Conservation (phyloP, 2,888 invertebrate species). For the Tillus elongatus region DNA sequence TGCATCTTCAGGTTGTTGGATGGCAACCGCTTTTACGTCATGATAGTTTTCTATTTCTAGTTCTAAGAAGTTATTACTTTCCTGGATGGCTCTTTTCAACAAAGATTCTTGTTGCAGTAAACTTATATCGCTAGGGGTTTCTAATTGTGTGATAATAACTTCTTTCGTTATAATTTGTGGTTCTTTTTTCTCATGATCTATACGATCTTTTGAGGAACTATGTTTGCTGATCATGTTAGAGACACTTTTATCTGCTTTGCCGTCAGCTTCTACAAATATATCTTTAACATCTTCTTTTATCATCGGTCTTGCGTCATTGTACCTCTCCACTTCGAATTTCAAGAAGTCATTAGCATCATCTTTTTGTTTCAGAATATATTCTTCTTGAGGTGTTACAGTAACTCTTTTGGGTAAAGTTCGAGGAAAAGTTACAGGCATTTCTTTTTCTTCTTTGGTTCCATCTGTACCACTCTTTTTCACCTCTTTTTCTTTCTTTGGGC, state of each 20-base stretch:
- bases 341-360: conserved; percentile 22
- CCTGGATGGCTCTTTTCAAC: conserved; percentile 12
- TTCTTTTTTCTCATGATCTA: too few relatives aligned
- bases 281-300: too few relatives aligned
- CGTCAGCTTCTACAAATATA: too few relatives aligned
- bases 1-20: conserved; percentile 11
- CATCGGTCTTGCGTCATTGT: conserved; percentile 19
- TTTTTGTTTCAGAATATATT: conserved; percentile 19
- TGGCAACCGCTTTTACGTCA: conserved; percentile 19
- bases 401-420: too few relatives aligned
- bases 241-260: conserved; percentile 16
- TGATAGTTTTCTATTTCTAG: conserved; percentile 24
- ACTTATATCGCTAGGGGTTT: too few relatives aligned
- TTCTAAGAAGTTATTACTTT: conserved; percentile 22
- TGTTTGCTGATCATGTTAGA: conserved; percentile 12
- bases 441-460: not conserved
- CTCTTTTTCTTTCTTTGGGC: conserved; percentile 7
- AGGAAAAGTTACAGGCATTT: too few relatives aligned
- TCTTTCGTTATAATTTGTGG: too few relatives aligned
- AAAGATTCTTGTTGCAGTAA: too few relatives aligned
- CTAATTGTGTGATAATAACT: too few relatives aligned
- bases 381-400: too few relatives aligned
- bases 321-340: conserved; percentile 21
- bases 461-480: not conserved
- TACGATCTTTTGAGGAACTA: conserved; percentile 11